Conservation (phyloP, 2,888 invertebrate genomes). For the Pecten maximus region DNA sequence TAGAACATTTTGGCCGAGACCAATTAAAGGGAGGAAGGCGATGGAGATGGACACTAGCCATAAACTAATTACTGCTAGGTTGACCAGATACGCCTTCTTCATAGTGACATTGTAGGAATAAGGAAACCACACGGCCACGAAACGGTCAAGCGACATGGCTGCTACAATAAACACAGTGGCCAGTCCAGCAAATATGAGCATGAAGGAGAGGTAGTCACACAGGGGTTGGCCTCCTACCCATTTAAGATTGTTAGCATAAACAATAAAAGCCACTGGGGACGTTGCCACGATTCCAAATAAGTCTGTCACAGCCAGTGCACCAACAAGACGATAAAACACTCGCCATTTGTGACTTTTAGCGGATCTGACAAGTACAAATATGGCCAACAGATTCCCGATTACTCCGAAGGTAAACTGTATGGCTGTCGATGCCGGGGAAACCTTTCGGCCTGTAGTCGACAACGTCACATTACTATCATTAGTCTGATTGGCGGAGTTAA, state of each 20-base stretch:
- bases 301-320: slow-evolving; percentile 77
- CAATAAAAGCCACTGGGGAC: slow-evolving; percentile 67
- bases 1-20: slow-evolving; percentile 77
- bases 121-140: slow-evolving; percentile 75
- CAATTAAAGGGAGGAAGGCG: slow-evolving; percentile 76
- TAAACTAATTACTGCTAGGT: slow-evolving; percentile 60
- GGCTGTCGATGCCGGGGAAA: not conserved
- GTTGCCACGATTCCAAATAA: slow-evolving; percentile 78
- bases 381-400: slow-evolving; percentile 78
- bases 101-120: slow-evolving; percentile 68
- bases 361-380: slow-evolving; percentile 74
- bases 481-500: not conserved
- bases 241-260: slow-evolving; percentile 68
- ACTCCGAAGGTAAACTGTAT: slow-evolving; percentile 67
- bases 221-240: slow-evolving; percentile 75
- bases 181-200: slow-evolving; percentile 77
- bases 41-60: slow-evolving; percentile 71
- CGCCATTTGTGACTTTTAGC: slow-evolving; percentile 73
- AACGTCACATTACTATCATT: not conserved
- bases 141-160: slow-evolving; percentile 81
- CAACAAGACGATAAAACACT: slow-evolving; percentile 80
- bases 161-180: slow-evolving; percentile 79
- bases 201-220: slow-evolving; percentile 79
- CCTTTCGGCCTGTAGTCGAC: not conserved
- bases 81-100: slow-evolving; percentile 67